Base-by-base conservation (phyloP, 1,140 invertebrate species). In the Musca vetustissima region DNA sequence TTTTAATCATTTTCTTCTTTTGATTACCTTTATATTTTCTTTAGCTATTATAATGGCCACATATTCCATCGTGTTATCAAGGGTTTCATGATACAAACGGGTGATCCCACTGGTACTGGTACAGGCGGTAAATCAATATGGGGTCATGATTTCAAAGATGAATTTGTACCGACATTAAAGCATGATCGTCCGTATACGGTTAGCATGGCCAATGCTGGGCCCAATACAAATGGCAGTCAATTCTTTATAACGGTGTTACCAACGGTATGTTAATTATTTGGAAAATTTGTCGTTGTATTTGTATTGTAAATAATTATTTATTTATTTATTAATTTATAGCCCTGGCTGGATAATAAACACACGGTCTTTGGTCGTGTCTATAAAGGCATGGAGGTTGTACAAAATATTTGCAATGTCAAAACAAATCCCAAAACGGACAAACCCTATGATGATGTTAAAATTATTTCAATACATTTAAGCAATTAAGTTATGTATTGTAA, bases 11-110 rank as follows among this genome's bases (percentile, higher is more conserved):
- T 61, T 47, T 66, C 8, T 17, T 67, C 70, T 69, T 17, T 43
- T 28, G 8, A 4, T 61, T 19, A 13, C 8, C 8, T 28, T 8
- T 28, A 28, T 28, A 3, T 28, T 8, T 19, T 36, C 28, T 67
- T 3, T 17, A 81, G 79, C 3, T 99, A 99, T 83, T 99, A 94
- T 84, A 99, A 99, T 83, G 93, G 95, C 17, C 96, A 99, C 78
- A 90, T 99, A 69, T 99, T 99, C 84, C 98, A 99, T 85, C 85
- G 98, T 21, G 93, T 99, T 52, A 99, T 99, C 67, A 98, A 98
- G 84, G 93, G 95, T 4, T 99, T 99, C 78, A 99, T 99, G 97
- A 91, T 99, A 69, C 97, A 99, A 86, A 99, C 98, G 15, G 98
- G 98, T 1, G 98, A 99, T 87, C 98, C 98, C 1, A 92, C 94